Base-by-base conservation (phyloP, 2,888 invertebrate species). In the Macrostomum cliftonense region DNA sequence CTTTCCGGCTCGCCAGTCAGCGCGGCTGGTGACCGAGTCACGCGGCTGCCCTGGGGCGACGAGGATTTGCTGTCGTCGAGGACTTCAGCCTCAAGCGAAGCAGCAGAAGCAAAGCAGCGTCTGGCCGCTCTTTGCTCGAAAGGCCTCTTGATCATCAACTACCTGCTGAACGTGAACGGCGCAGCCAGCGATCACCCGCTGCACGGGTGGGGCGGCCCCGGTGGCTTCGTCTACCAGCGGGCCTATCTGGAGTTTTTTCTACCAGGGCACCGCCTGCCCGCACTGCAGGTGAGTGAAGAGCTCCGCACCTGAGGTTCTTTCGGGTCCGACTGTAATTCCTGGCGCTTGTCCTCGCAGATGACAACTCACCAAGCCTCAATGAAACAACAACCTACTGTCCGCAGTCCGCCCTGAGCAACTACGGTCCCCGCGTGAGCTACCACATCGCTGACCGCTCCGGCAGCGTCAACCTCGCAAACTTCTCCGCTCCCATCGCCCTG, bases 211-310 rank as follows among this genome's bases (percentile, higher is more conserved):
- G 77, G 77, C 16, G 63, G 65, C 49, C 68, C 71, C 2, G 73
- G 73, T 47, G 77, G 77, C 1, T 77, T 75, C 58, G 73, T 76
- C 44, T 77, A 74, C 57, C 76, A 77, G 58, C 76, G 76, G 64
- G 74, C 74, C 5, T 74, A 74, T 54, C 52, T 77, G 45, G 77
- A 77, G 58, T 77, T 76, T 58, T 77, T 77, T 61, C 72, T 65
- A 13, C 37, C 37, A 17, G 46, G 37, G n/a, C 14, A 39, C 28
- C 28, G 28, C 5, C 28, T 28, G 28, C 28, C 28, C 5, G 28
- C 28, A 9, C 28, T 28, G 28, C 28, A 28, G 28, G 28, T 28
- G 28, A 28, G 28, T 7, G 9, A 4, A 28, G 9, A 28, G 4
- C 28, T 28, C 28, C 4, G 28, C 28, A n/a, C n/a, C n/a, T n/a